Evolutionary conservation across 35 echinoderm and acorn worm species (phyloP), one percentile per base, ranked within the genome.

Genomic region (Patiria miniata): DNA sequence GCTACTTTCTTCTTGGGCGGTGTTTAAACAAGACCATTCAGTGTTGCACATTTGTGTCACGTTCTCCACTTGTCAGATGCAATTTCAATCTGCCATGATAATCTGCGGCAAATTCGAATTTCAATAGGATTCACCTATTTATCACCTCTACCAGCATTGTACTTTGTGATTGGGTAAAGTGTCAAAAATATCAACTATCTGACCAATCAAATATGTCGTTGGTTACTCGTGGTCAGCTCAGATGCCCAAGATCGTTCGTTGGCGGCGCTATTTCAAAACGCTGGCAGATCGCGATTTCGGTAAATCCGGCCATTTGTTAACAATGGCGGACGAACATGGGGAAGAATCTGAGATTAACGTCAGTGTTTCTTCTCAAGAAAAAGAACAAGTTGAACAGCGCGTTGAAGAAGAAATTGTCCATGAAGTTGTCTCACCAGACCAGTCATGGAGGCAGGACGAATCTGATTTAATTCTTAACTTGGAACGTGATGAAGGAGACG

Each of bases 391-490:
- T 14, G 65, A 73, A 10, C 65, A 73, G 15, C 65, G 29, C 29
- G 65, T 73, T 23, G 65, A 73, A 73, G 65, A 73, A 23, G 65
- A 73, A 73, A 36, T 73, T 73, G 65, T 73, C 6, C 65, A 73
- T 7, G 65, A 73, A 73, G 8, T 73, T 10, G 65, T 73, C 65
- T 73, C 65, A 1, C 34, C 65, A 0, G 65, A 73, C 10, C 65
- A 73, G 65, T 73, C 65, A 14, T 73, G 65, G 65, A 26, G 65
- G 34, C 19, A 32, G 19, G 65, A 73, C 34, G 65, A 26, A 61
- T 21, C 58, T 14, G 65, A 30, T 23, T 26, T 32, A 30, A 73
- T 47, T 12, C 42, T 6, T 12, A 12, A 47, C 4, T 12, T 47
- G 4, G 42, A 47, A 47, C 42, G 42, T 47, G 42, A 47, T 6